These are phyloP conservation scores for Gymnobelideus leadbeateri DNA, from an alignment of 2,113 vertebrate species.

Conservation along the genomic window DNA sequence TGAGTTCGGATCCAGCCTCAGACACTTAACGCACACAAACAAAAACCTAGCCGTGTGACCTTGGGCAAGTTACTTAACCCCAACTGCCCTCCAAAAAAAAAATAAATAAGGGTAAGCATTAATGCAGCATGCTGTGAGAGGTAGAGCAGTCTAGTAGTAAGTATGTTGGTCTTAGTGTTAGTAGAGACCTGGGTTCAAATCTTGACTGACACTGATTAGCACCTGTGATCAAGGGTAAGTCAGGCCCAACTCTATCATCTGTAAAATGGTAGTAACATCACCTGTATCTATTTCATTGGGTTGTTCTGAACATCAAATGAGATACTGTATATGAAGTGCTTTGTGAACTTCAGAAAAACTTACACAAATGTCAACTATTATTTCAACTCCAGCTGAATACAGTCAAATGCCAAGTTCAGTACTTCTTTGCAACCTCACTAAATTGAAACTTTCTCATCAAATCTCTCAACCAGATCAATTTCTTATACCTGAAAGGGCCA, in stretches of 20 bases:
- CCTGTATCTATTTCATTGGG: not conserved
- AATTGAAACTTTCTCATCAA: not conserved
- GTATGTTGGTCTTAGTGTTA: not conserved
- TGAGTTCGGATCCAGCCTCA: too few relatives aligned
- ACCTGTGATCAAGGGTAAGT: not conserved
- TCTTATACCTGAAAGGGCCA: not conserved
- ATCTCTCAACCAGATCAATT: not conserved
- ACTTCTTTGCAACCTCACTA: not conserved
- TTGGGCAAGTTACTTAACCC: too few relatives aligned
- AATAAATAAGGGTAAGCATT: not conserved
- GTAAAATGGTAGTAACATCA: slow-evolving; percentile 26
- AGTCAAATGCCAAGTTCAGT: not conserved
- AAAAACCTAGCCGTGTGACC: too few relatives aligned
- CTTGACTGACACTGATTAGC: not conserved
- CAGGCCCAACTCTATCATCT: slow-evolving; percentile 23
- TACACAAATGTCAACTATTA: not conserved
- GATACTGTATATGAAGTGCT: not conserved
- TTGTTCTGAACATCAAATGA: not conserved
- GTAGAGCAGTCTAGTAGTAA: not conserved
- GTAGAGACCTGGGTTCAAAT: not conserved
- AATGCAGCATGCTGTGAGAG: not conserved
- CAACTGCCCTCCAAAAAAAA: too few relatives aligned
- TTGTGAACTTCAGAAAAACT: not conserved
- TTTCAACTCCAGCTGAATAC: not conserved
- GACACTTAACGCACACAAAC: too few relatives aligned